Evolutionary conservation across 2,888 invertebrate species (phyloP).

Genomic region (Tetropium fuscum): DNA sequence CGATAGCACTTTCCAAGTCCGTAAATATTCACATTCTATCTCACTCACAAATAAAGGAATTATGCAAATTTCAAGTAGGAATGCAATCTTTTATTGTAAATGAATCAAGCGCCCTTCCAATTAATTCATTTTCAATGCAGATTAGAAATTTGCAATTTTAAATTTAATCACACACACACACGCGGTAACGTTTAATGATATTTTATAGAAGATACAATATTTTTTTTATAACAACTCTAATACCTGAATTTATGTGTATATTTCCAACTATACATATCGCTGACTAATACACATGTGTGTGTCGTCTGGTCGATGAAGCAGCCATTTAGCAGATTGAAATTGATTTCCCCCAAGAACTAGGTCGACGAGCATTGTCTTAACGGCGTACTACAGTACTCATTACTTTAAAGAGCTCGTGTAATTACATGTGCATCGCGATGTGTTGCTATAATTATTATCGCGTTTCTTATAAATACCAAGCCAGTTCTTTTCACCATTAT

Average conservation of each 20-base stretch:
- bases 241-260: constrained; percentile 2
- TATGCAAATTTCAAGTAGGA: constrained; percentile 32
- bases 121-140: constrained; percentile 22
- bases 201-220: too few species aligned
- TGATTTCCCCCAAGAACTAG: constrained; percentile 20
- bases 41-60: constrained; percentile 30
- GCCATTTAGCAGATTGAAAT: constrained; percentile 24
- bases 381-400: background rate
- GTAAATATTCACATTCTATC: constrained; percentile 26
- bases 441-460: constrained; percentile 28
- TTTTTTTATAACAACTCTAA: constrained; percentile 15
- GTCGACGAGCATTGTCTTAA: constrained; percentile 24
- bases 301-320: constrained; percentile 18
- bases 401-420: constrained; percentile 2
- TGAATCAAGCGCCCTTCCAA: constrained; percentile 33
- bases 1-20: constrained; percentile 25
- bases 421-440: constrained; percentile 17
- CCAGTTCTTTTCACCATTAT: constrained; percentile 23
- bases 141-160: constrained; percentile 23
- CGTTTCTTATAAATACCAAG: constrained; percentile 22
- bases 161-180: constrained; percentile 29
- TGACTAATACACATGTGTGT: constrained; percentile 11
- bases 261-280: constrained; percentile 2
- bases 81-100: constrained; percentile 33
- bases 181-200: constrained; percentile 7